phyloP scores from a whole-genome alignment of 1,140 invertebrate species.

The Drosophila oshimai region DNA sequence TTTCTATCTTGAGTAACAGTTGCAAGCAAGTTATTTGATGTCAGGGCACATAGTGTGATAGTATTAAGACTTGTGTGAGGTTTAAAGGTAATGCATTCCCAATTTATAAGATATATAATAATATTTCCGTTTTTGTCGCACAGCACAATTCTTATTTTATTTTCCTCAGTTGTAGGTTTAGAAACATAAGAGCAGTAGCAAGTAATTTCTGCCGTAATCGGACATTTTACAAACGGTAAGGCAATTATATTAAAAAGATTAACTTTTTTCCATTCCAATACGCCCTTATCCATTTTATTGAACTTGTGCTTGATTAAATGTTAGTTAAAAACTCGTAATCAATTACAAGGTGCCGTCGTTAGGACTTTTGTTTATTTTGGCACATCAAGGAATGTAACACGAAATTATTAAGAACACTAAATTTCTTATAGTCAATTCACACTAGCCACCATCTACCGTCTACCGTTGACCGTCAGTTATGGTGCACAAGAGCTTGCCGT shows the following conservation, averaged over 20 bases:
- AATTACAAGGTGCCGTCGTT: too few species aligned
- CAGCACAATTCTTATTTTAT: slow-evolving; percentile 25
- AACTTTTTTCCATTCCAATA: slow-evolving; percentile 61
- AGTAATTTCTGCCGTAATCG: slow-evolving; percentile 20
- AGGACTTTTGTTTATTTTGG: too few species aligned
- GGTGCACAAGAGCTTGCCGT: too few species aligned
- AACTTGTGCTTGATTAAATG: too few species aligned
- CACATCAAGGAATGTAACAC: too few species aligned
- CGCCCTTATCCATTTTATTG: slow-evolving; percentile 29
- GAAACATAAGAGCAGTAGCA: slow-evolving; percentile 35
- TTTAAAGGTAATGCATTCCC: slow-evolving; percentile 41
- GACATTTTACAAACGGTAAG: neutral
- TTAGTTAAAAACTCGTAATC: too few species aligned
- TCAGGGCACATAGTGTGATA: slow-evolving; percentile 42
- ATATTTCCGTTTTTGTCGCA: slow-evolving; percentile 43
- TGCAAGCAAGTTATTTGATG: slow-evolving; percentile 37
- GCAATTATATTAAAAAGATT: slow-evolving; percentile 34
- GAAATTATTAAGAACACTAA: too few species aligned
- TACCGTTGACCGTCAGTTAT: too few species aligned
- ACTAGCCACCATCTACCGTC: too few species aligned
- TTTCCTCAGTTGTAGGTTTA: neutral
- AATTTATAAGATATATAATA: slow-evolving; percentile 26
- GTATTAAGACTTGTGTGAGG: neutral
- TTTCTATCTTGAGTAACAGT: slow-evolving; percentile 17
- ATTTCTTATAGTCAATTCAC: too few species aligned